Conservation (phyloP, 1,140 invertebrate genomes). For the Drosophila cardini region DNA sequence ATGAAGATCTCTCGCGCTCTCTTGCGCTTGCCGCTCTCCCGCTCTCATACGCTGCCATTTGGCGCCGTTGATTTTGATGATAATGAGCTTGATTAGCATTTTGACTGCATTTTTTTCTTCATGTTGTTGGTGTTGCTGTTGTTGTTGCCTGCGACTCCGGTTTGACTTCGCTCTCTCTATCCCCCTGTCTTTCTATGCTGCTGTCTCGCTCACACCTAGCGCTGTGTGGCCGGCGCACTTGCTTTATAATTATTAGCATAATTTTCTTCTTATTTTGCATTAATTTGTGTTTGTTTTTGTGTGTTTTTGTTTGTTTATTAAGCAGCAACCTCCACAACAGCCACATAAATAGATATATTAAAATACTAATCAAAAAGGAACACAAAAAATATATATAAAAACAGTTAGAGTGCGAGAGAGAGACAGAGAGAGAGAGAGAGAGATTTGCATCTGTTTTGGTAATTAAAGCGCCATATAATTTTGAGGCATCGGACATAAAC, state of each 20-base stretch:
- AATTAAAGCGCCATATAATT: slow-evolving; percentile 74
- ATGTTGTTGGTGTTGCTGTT: slow-evolving; percentile 3
- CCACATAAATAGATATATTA: slow-evolving; percentile 10
- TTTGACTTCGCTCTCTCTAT: slow-evolving; percentile 15
- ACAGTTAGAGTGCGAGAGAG: neutral
- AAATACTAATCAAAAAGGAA: neutral
- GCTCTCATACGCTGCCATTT: slow-evolving; percentile 28
- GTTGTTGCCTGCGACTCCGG: slow-evolving; percentile 8
- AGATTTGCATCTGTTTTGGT: slow-evolving; percentile 58
- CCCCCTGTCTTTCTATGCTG: slow-evolving; percentile 17
- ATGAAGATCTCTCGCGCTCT: slow-evolving; percentile 64
- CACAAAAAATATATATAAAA: slow-evolving; percentile 2
- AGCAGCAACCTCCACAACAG: slow-evolving; percentile 6
- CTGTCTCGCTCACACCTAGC: slow-evolving; percentile 31
- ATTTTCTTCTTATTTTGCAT: slow-evolving; percentile 80
- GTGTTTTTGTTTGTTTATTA: slow-evolving; percentile 38
- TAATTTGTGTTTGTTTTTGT: slow-evolving; percentile 46
- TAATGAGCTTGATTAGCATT: slow-evolving; percentile 83
- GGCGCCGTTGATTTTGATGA: slow-evolving; percentile 77
- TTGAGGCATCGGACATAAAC: slow-evolving; percentile 50
- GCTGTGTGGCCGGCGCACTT: slow-evolving; percentile 56
- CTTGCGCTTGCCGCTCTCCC: slow-evolving; percentile 19
- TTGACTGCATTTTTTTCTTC: slow-evolving; percentile 68
- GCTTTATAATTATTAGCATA: slow-evolving; percentile 82
- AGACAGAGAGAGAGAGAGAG: no score